Evolutionary conservation across 2,888 invertebrate genomes (phyloP).

Genomic region (Hirudinaria manillensis): DNA sequence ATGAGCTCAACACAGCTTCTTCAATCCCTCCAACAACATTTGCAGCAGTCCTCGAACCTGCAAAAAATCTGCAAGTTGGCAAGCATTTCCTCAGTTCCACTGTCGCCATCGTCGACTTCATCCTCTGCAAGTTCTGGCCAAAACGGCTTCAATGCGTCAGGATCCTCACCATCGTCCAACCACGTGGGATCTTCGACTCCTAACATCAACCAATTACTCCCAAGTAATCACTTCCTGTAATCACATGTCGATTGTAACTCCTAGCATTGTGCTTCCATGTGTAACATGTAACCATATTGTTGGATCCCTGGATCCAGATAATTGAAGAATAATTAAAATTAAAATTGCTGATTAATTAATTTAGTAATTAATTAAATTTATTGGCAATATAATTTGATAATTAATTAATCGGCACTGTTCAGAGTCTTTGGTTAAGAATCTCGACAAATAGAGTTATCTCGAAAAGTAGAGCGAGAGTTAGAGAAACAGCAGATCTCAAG

Average conservation of each 20-base stretch:
- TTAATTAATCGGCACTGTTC: too few relatives aligned
- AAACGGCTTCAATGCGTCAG: background rate
- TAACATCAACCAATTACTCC: conserved; percentile 43
- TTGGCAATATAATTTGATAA: too few relatives aligned
- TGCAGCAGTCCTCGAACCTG: conserved; percentile 20
- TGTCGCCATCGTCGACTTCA: conserved; percentile 15
- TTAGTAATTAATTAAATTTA: too few relatives aligned
- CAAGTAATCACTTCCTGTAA: conserved; percentile 35
- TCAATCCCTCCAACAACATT: conserved; percentile 24
- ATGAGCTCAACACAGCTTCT: conserved; percentile 19
- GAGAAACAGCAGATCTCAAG: too few relatives aligned
- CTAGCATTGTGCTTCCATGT: too few relatives aligned
- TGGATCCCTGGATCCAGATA: too few relatives aligned
- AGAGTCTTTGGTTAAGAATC: too few relatives aligned
- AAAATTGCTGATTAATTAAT: too few relatives aligned
- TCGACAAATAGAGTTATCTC: too few relatives aligned
- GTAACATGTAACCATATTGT: too few relatives aligned
- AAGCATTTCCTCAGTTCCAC: conserved; percentile 9
- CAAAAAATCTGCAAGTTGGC: conserved; percentile 27
- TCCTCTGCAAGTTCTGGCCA: conserved; percentile 12
- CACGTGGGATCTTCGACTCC: conserved; percentile 33
- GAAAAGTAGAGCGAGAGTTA: too few relatives aligned
- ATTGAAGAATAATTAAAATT: too few relatives aligned
- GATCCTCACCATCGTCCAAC: conserved; percentile 8
- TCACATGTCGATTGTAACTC: background rate